phyloP scores from a whole-genome alignment of 2,888 invertebrate genomes.

The Papilio demoleus region DNA sequence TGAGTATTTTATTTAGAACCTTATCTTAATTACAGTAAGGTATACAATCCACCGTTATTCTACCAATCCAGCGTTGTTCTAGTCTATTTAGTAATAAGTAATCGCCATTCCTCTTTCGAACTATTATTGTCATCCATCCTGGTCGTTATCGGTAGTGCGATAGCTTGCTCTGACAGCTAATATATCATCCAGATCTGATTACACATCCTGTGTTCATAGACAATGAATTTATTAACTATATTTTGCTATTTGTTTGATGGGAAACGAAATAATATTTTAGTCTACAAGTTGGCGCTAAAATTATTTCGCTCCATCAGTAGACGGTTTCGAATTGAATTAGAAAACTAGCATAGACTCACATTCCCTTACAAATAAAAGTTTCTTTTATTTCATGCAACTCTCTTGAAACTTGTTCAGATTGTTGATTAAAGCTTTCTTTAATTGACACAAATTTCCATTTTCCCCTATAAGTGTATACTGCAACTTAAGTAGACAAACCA shows the following conservation, averaged over 20 bases:
- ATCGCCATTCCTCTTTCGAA: not conserved
- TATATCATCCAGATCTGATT: slow-evolving; percentile 3
- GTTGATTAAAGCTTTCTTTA: slow-evolving; percentile 12
- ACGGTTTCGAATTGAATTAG: slow-evolving; percentile 28
- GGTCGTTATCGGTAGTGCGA: not conserved
- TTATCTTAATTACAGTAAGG: too few relatives aligned
- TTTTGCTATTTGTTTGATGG: too few relatives aligned
- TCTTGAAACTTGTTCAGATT: slow-evolving; percentile 12
- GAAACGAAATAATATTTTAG: too few relatives aligned
- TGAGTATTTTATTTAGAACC: slow-evolving; percentile 82
- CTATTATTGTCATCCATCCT: not conserved
- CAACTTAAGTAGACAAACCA: too few relatives aligned
- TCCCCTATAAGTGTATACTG: not conserved
- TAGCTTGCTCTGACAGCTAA: not conserved
- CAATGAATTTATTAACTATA: too few relatives aligned
- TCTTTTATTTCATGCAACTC: slow-evolving; percentile 13
- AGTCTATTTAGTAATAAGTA: not conserved
- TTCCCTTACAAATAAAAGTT: slow-evolving; percentile 25
- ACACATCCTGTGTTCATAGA: not conserved
- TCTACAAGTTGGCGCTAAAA: slow-evolving; percentile 36
- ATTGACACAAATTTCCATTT: not conserved
- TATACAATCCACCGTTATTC: too few relatives aligned
- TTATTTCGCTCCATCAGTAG: slow-evolving; percentile 31
- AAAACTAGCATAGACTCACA: slow-evolving; percentile 12
- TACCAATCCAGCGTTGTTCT: not conserved